Evolutionary conservation across 2,113 vertebrate genomes (phyloP), one percentile per base, ranked within the genome.

Genomic region (Tyto alba): DNA sequence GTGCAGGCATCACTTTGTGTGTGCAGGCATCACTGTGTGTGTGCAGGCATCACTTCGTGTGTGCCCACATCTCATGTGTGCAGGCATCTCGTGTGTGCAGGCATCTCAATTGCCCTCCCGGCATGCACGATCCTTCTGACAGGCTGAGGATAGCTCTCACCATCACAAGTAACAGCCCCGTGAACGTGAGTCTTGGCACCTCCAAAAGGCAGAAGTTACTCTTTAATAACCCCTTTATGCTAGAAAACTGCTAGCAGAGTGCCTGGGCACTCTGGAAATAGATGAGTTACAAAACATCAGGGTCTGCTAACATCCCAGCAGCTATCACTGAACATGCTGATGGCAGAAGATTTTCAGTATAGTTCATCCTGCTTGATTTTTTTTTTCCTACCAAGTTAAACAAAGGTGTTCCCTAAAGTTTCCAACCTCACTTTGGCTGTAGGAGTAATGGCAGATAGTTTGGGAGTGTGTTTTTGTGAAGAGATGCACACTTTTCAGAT

Each of bases 111-210:
- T 25, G 13, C 9, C 9, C 50, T n/a, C 50, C 11, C 2, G 3
- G 50, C 0, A 0, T 36, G 29, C 21, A 5, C 2, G 1, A 47
- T 68, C 36, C 48, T 89, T 63, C 68, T 25, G 41, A 10, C 1
- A 0, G 27, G 22, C 71, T 43, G 57, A 69, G 74, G 18, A 17
- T 45, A 48, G 41, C 38, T 76, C 40, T 60, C 36, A 12, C 60
- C 29, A 10, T 30, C 10, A 1, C 25, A 32, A 81, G 27, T 41
- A 29, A 10, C 48, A 55, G 52, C 27, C 32, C 45, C 5, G 0
- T 27, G 15, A 60, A 45, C 0, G 0, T 4, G 45, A 81, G 41
- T 56, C 57, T 50, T 38, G 59, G 75, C 16, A 62, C 26, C 34
- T 81, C 55, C 4, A 1, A 78, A 88, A 80, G 68, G 52, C 56